phyloP scores from a whole-genome alignment of 2,888 invertebrate species.

The Synergus itoensis region DNA sequence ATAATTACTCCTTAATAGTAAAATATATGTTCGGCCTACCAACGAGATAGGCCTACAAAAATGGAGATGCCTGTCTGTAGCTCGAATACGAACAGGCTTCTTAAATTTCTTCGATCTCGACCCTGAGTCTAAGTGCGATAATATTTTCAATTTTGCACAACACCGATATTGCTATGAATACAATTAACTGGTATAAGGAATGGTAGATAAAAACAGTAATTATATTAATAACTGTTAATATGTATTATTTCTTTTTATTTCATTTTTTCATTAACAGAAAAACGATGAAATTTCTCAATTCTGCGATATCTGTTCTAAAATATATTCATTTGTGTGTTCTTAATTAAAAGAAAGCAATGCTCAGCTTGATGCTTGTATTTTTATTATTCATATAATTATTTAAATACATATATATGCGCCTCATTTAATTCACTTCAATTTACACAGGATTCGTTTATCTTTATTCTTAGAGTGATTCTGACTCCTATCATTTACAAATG shows the following conservation, averaged over 20 bases:
- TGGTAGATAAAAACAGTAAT: not conserved
- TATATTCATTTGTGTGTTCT: not conserved
- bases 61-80: not conserved
- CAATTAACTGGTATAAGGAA: not conserved
- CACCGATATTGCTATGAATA: not conserved
- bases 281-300: not conserved
- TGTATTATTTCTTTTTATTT: not conserved
- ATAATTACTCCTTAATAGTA: conserved; percentile 27
- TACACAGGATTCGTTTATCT: not conserved
- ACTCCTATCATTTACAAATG: not conserved
- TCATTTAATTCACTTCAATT: not conserved
- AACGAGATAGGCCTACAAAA: not conserved
- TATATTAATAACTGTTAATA: too few relatives aligned
- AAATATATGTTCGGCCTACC: not conserved
- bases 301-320: not conserved
- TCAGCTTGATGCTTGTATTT: not conserved
- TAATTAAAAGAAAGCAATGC: not conserved
- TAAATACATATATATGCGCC: too few relatives aligned
- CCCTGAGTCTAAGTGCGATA: conserved; percentile 5
- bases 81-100: conserved; percentile 14
- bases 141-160: not conserved
- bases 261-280: not conserved
- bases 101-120: conserved; percentile 3
- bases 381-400: not conserved
- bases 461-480: not conserved